Base-by-base conservation (phyloP, 2,888 invertebrate genomes). In the Erebia palarica region DNA sequence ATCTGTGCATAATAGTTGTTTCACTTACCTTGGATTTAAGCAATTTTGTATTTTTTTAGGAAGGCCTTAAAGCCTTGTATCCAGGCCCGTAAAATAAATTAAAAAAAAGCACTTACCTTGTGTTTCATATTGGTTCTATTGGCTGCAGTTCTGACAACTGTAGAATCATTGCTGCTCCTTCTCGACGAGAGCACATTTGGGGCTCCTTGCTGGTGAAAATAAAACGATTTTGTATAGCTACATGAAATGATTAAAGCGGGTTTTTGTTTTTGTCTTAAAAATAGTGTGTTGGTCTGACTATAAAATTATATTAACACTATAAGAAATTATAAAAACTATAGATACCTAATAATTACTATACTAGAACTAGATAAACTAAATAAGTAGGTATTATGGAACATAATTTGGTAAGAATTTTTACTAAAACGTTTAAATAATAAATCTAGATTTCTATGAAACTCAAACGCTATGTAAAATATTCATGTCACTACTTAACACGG, bases 111-210 rank as follows among this genome's bases (percentile, higher is more conserved):
- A n/a, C 79, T 81, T 88, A 93, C 94, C 88, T 94, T 93, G 77
- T 93, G 92, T 77, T 94, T 93, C 73, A 93, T 92, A 76, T 94
- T 93, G 4, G 90, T 88, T 72, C 94, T 88, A 77, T 90, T 92
- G 9, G 90, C 90, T 75, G 93, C 93, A 18, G 92, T 87, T 65
- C 94, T 86, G 75, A 94, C 94, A 18, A 94, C 94, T 0, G 96
- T 95, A 3, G 97, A 97, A 86, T 97, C 97, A 83, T 97, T 97
- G 78, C 97, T 97, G 86, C 97, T 97, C 79, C 97, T 94, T 79
- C 97, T 94, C 49, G 97, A 97, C 42, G 96, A 96, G 80, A 96
- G 91, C 53, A 96, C 93, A 77, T 96, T 95, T 61, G 95, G 94
- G 9, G 96, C 96, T 49, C 96, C 96, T 95, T 97, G 94, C 94